Base-by-base conservation (phyloP, 37 sponge, comb jelly and placozoan species). In the Amphimedon queenslandica region DNA sequence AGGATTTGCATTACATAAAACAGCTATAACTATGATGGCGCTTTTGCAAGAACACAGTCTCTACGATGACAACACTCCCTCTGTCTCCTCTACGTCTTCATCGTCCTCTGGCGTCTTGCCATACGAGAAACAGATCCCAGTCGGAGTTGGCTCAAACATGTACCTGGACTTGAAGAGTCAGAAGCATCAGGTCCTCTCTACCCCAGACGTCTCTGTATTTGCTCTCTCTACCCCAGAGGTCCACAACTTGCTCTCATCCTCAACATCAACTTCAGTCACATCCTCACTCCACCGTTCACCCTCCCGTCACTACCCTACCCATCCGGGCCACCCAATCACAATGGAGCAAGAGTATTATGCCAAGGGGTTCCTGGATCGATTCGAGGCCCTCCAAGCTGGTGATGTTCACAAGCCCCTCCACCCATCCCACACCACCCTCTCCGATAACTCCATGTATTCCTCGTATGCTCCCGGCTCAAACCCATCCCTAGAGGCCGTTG, bases 321-420 rank as follows among this genome's bases (percentile, higher is more conserved):
- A 38, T 23, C 53, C 37, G 33, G 34, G 57, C 36, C 57, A 36
- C 3, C 79, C 81, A 27, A 77, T 77, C 25, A 92, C 93, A 0
- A 53, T 41, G 1, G 93, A 92, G 30, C 93, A 92, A 57, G 90
- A 92, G 66, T 67, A 82, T 81, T 92, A 92, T 56, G 86, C 90
- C 0, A 75, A 76, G 55, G 90, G 90, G 1, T 88, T 92, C 58
- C 42, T 92, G 37, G 91, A 87, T 4, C 77, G 76, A 1, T 63
- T 83, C 24, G 67, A 80, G 57, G 40, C 40, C 32, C 75, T 58
- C 33, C 61, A 68, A 33, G 27, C 61, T 27, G 13, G 31, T 35
- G 55, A 51, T 47, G 1, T 25, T 30, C 56, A 37, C 71, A 16
- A 63, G 63, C 18, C 36, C 64, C 8, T 38, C 6, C 36, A n/a